Evolutionary conservation across 37 sponge, comb jelly and placozoan genomes (phyloP).

Genomic region (Hexactinellida sp.): DNA sequence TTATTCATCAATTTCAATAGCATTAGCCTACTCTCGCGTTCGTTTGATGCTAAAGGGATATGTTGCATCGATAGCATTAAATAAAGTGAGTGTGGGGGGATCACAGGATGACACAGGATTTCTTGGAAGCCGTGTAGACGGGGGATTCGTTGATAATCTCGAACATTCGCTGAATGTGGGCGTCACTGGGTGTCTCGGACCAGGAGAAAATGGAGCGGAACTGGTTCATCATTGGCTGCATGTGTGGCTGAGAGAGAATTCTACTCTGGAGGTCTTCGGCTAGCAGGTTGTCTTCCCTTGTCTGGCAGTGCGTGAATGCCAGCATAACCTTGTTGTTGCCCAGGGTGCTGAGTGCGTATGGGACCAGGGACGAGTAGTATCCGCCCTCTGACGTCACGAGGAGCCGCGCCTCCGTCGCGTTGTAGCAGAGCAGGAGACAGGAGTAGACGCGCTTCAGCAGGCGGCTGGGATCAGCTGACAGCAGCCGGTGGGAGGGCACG

Average conservation of each 20-base stretch:
- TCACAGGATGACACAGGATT: not conserved
- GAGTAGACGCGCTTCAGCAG: slow-evolving; percentile 2
- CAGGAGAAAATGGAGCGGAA: slow-evolving; percentile 43
- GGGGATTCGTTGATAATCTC: slow-evolving; percentile 30
- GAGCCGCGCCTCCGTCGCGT: slow-evolving; percentile 84
- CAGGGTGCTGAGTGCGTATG: not conserved
- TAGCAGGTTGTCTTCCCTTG: not conserved
- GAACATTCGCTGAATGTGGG: slow-evolving; percentile 36
- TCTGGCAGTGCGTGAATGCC: slow-evolving; percentile 16
- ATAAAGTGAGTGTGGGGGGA: not conserved
- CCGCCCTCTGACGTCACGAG: slow-evolving; percentile 70
- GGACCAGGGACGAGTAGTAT: slow-evolving; percentile 54
- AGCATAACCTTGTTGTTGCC: slow-evolving; percentile 18
- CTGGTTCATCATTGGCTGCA: slow-evolving; percentile 13
- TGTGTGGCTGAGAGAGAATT: slow-evolving; percentile 1
- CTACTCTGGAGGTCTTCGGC: not conserved
- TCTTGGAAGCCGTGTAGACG: not conserved
- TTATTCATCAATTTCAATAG: not conserved
- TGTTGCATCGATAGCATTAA: not conserved
- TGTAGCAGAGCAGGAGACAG: slow-evolving; percentile 71
- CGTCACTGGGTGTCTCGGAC: slow-evolving; percentile 28
- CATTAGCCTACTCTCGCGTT: not conserved
- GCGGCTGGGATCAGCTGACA: not conserved
- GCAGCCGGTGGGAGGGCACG: not conserved
- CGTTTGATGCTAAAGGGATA: not conserved